Evolutionary conservation across 1,140 invertebrate species (phyloP), one percentile per base, ranked within the genome.

Genomic region (Colletes gigas): DNA sequence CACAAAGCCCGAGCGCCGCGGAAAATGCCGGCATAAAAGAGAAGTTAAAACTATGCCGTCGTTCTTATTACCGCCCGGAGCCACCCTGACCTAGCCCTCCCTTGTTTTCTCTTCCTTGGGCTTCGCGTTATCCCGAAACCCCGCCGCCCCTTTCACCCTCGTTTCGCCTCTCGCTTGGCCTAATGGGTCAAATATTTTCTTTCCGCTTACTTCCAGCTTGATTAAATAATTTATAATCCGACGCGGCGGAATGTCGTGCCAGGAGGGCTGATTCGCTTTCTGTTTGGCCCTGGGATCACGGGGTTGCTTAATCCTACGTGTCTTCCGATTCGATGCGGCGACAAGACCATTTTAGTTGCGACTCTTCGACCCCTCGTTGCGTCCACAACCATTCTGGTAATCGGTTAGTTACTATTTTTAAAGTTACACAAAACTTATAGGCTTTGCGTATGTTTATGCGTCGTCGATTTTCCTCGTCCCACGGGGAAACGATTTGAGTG

Each of bases 41-140:
- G 92, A 93, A 93, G 92, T 93, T 93, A 93, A 93, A 93, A 93
- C 92, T 93, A 93, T 93, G 92, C 92, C 90, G 91, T 92, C 92
- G 92, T 93, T 93, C 93, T 93, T 93, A 93, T 93, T 93, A 93
- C 92, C 89, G 92, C 92, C 92, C 89, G 78, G 88, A 93, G 92
- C 92, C 91, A 92, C 89, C 89, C 90, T 89, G 82, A 81, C 85
- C 83, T 78, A 74, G 69, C 60, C 70, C 81, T 78, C 73, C 85
- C 70, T 70, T 75, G 63, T 78, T 65, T 60, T 55, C 47, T 69
- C 66, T 50, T 69, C 30, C 77, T 67, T 82, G 54, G 55, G 82
- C 15, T 52, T 17, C 41, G 39, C 55, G 66, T 75, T 78, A 55
- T 67, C 71, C 30, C 68, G 12, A 63, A 39, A 78, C 60, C 44